Base-by-base conservation (phyloP, 1,140 invertebrate species). In the Potamilus streckersoni region DNA sequence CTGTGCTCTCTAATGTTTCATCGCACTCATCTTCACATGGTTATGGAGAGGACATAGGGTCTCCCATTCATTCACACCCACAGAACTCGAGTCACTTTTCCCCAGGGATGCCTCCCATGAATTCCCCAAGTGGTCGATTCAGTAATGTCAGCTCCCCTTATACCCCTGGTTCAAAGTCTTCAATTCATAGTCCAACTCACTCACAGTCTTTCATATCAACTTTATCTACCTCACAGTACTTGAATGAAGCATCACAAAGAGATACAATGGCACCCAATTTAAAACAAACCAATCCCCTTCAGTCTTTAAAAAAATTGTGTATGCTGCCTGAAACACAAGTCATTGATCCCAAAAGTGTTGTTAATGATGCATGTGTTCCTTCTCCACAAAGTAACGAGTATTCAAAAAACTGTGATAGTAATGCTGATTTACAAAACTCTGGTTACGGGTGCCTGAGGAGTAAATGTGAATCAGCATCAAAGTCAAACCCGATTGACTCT, bases 271-370 rank as follows among this genome's bases (percentile, higher is more conserved):
- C 27, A 17, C 27, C 19, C 16, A 16, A 11, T 31, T 31, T 23
- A 16, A 20, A 66, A 31, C 27, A 66, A 17, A n/a, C 27, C 64
- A 66, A 66, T 31, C 88, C 88, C 13, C 73, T 89, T 2, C 82
- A 85, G 81, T 89, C 87, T 49, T 76, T 89, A 64, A 84, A 89
- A 77, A 88, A 87, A 79, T 78, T 89, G 5, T 86, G 87, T 57
- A 85, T 87, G 84, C 77, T 88, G 38, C 87, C 88, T 23, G 86
- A 88, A 70, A 82, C 78, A 17, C 86, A 86, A 71, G 88, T 89
- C n/a, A 76, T 87, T 65, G 86, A 87, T 76, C 85, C 86, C 1
- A 88, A 88, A 78, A 88, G 85, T 84, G 85, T 88, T 69, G 85
- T 88, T 6, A 87, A 83, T 77, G 85, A 88, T 82, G 82, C 85